Evolutionary conservation across 1,140 invertebrate genomes (phyloP), one percentile per base, ranked within the genome.

Genomic region (Acromyrmex echinatior): DNA sequence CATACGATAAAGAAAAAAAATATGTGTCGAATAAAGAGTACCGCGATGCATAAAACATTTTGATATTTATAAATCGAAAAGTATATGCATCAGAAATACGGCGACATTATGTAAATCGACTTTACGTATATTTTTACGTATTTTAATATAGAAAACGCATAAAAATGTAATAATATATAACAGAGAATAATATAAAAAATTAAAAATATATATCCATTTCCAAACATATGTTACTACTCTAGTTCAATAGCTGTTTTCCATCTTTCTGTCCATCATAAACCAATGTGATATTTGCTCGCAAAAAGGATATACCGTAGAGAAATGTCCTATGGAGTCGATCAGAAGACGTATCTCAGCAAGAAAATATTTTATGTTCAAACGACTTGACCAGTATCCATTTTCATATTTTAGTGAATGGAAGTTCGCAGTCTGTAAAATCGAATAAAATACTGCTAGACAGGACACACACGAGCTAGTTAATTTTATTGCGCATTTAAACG

Each of bases 301-400:
- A 45, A 45, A 49, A 28, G 35, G 28, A 49, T 60, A 73, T 82
- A 62, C 12, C 39, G 53, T 60, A 12, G 65, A 82, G 79, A 73
- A 82, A 82, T 73, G 62, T 82, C 18, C 79, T 28, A 25, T 18
- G 53, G 12, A 82, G 35, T 82, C 68, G 68, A 82, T 82, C 79
- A 68, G 66, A 73, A 60, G 35, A 73, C 25, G 39, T 82, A 82
- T 73, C 25, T 82, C 21, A 18, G 39, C 58, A 60, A 73, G 68
- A 82, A 82, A 82, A 82, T 82, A 82, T 82, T 82, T 62, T 45
- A 49, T 25, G 77, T 51, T 53, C 45, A 79, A 73, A 73, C 18
- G 56, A 82, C 53, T 82, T 82, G 79, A 68, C 53, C 53, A 25
- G 79, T 49, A 60, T 82, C 68, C 79, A 82, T 82, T 82, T 82